Evolutionary conservation across 2,113 vertebrate species (phyloP).

Genomic region (Muntiacus reevesi): DNA sequence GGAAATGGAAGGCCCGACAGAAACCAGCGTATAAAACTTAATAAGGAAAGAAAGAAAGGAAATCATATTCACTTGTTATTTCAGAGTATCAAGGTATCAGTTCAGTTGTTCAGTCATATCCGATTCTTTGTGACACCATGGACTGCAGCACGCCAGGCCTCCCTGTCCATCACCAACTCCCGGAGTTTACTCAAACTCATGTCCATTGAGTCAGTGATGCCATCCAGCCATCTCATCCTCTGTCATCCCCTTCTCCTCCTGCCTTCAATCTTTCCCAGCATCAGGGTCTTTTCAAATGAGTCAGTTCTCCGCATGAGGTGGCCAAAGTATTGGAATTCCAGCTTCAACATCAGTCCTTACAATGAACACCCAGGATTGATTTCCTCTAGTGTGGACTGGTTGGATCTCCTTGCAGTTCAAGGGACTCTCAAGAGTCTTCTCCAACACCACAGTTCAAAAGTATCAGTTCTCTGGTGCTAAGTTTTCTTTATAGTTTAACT

Average conservation of each 20-base stretch:
- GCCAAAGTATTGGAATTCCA: neutral
- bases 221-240: neutral
- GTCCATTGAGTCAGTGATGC: neutral
- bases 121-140: fast-evolving
- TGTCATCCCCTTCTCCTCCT: neutral
- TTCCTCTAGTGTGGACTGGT: neutral
- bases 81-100: neutral
- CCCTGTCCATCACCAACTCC: neutral
- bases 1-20: neutral
- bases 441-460: neutral
- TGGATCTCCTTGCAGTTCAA: neutral
- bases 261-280: neutral
- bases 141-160: fast-evolving
- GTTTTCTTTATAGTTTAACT: neutral
- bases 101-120: neutral
- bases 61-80: neutral
- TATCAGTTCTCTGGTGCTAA: neutral
- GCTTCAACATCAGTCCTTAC: neutral
- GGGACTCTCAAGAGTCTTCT: neutral
- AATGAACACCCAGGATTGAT: neutral
- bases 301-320: neutral
- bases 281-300: neutral
- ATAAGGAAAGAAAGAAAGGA: neutral
- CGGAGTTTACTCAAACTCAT: neutral
- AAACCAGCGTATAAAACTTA: neutral